phyloP scores from a whole-genome alignment of 2,888 invertebrate species.

The Hoplodrina ambigua region DNA sequence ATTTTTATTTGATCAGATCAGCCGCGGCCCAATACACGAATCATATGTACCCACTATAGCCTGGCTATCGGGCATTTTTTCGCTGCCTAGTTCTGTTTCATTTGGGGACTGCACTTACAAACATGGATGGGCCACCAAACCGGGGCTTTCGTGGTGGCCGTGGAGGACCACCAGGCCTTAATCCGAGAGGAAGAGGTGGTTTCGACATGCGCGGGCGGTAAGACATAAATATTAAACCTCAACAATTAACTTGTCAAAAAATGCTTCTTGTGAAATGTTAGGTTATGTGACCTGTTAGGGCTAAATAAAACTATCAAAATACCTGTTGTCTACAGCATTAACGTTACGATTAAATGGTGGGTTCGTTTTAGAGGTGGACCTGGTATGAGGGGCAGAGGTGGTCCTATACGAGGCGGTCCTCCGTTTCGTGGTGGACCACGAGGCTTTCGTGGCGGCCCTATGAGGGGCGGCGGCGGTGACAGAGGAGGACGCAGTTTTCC shows the following conservation, averaged over 20 bases:
- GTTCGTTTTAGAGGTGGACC: constrained; percentile 75
- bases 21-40: neutral
- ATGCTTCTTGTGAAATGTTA: constrained; percentile 2
- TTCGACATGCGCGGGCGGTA: constrained; percentile 88
- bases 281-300: constrained; percentile 21
- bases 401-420: constrained; percentile 78
- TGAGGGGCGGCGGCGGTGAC: constrained; percentile 85
- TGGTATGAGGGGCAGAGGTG: constrained; percentile 85
- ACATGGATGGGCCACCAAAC: constrained; percentile 80
- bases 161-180: constrained; percentile 82
- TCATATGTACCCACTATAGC: neutral
- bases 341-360: neutral
- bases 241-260: neutral
- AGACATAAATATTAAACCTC: constrained; percentile 37
- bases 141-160: constrained; percentile 86
- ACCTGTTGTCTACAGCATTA: neutral
- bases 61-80: neutral
- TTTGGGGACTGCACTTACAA: neutral
- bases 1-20: neutral
- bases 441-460: constrained; percentile 85
- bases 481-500: constrained; percentile 84
- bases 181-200: constrained; percentile 81
- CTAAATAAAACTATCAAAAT: neutral
- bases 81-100: neutral
- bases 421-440: constrained; percentile 83